phyloP scores from a whole-genome alignment of 2,797 vertebrate genomes.

The Stomatorhinus walkeri region DNA sequence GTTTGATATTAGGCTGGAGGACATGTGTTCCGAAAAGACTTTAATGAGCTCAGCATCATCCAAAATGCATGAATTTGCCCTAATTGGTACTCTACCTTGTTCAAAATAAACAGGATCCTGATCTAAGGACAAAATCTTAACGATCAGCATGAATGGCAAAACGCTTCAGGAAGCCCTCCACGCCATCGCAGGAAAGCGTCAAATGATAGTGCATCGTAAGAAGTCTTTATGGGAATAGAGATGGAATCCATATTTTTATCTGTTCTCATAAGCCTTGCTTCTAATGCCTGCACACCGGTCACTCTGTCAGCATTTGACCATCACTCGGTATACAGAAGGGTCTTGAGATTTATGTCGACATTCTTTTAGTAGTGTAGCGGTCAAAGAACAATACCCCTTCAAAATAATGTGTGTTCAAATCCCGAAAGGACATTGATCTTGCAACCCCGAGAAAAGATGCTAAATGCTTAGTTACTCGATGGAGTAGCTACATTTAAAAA shows the following conservation, averaged over 20 bases:
- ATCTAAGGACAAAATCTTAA: constrained; percentile 3
- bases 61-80: background rate
- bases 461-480: background rate
- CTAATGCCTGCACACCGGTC: background rate
- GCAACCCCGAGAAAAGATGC: background rate
- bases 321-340: background rate
- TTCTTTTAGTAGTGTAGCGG: background rate
- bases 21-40: background rate
- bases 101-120: background rate
- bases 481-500: background rate
- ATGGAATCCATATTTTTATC: background rate
- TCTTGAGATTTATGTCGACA: background rate
- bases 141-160: background rate
- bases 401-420: background rate
- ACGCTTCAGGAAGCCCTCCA: background rate
- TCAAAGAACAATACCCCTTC: background rate
- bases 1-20: background rate
- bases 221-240: background rate
- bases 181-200: background rate
- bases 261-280: background rate
- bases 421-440: background rate
- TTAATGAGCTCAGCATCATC: constrained; percentile 2
- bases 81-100: background rate
- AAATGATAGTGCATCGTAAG: background rate
- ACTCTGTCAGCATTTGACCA: background rate